Conservation (phyloP, 2,113 vertebrate species). For the Emydocephalus ijimae region DNA sequence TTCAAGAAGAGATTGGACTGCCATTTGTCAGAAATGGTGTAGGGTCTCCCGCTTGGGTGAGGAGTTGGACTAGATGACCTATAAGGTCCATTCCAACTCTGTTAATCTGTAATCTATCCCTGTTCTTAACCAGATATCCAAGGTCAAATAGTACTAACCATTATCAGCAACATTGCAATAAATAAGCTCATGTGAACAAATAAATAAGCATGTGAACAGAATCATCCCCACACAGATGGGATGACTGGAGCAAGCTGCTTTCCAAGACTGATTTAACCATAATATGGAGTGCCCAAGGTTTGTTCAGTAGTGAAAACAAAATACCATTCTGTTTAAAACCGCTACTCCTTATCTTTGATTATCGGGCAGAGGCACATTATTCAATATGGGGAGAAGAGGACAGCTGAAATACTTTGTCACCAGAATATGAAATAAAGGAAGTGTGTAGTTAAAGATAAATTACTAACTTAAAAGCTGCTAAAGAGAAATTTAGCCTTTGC, state of each 20-base stretch:
- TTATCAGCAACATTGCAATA: background rate
- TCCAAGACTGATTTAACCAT: background rate
- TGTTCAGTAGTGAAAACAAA: background rate
- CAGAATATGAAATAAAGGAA: background rate
- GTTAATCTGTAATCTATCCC: background rate
- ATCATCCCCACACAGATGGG: background rate
- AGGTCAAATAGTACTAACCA: background rate
- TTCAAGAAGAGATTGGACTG: no score
- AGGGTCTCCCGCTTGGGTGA: no score
- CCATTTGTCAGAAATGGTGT: no score
- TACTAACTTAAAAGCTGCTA: background rate
- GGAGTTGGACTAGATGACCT: no score
- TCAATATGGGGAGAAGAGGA: background rate
- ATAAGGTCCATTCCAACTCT: no score
- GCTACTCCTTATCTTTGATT: background rate
- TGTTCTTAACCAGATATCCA: background rate
- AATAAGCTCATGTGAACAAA: background rate
- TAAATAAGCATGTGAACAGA: background rate
- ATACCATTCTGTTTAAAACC: background rate
- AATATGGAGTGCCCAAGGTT: background rate
- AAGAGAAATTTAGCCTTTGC: conserved; percentile 15
- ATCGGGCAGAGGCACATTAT: background rate
- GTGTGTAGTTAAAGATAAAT: background rate
- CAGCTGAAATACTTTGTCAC: background rate
- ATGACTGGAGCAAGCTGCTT: background rate